Base-by-base conservation (phyloP, 2,113 vertebrate species). In the Thymallus thymallus region DNA sequence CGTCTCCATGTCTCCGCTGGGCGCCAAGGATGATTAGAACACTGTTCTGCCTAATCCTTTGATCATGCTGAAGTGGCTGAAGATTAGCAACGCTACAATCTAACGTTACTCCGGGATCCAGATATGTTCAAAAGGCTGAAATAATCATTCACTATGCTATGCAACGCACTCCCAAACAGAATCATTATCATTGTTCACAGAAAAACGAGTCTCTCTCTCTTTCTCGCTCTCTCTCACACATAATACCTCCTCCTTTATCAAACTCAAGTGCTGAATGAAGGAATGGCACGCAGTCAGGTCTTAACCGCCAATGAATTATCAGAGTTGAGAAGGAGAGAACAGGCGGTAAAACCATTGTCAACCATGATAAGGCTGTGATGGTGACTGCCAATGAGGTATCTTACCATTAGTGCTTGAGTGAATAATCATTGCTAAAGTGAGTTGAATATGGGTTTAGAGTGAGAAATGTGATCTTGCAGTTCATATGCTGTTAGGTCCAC, bases 11-110 rank as follows among this genome's bases (percentile, higher is more conserved):
- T 51, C 48, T 51, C 13, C 4, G 16, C 61, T 55, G 35, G 41
- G 56, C 66, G 66, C 63, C 62, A 41, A 71, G 76, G 69, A 70
- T 79, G 85, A 84, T 86, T 41, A 41, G 41, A 61, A 67, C 24
- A 68, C 72, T 65, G 64, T 26, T 61, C 71, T 56, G 35, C 67
- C 41, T 77, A 83, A 85, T 79, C 65, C 63, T 76, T 51, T 82
- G 80, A 77, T 85, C 71, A 77, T 73, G 67, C 23, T 75, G 76
- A 84, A 88, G 80, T 76, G 78, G 74, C 56, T 81, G 68, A 35
- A 80, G 74, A 81, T 84, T 77, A 73, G 68, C 70, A 69, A 76
- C 48, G 5, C 48, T 51, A 51, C 35, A 41, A 41, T 41, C 35
- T 41, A 41, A 41, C 35, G 35, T 41, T 41, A 41, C 35, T 41